Base-by-base conservation (phyloP, 2,113 vertebrate species). In the Phainopepla nitens region DNA sequence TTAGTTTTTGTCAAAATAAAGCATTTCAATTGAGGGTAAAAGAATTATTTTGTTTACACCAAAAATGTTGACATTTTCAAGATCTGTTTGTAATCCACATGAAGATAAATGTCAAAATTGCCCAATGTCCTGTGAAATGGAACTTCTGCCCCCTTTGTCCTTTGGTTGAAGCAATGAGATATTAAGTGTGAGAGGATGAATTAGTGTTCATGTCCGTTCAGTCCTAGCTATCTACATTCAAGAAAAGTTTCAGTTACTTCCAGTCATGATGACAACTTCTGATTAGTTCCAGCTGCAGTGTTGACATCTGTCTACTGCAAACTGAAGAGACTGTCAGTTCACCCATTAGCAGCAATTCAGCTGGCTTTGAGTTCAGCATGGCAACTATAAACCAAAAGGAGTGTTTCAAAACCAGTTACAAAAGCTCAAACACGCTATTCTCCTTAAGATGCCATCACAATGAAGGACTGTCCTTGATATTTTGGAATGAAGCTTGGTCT, bases 281-380 rank as follows among this genome's bases (percentile, higher is more conserved):
- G 87, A 96, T 87, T 78, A 39, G 87, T 72, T 94, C 91, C 94
- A 97, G 93, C 93, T 96, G 95, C 87, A 87, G 73, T 79, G 87
- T 89, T 96, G 95, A 97, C 89, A 94, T 95, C 64, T 92, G 71
- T 90, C 90, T 86, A 10, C 80, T 94, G 77, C 73, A 82, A 49
- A 56, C 44, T 87, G 77, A 89, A 72, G 69, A 82, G 77, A 44
- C n/a, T 58, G 71, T 73, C 83, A 75, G 78, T 91, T 95, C 72
- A 94, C 61, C 65, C 73, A 69, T 94, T 73, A 91, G 36, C 72
- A 94, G 60, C 65, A 89, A 81, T 76, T 91, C 72, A 81, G 45
- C 23, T 84, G 73, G 51, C 60, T 68, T 64, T 89, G 39, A 87
- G 60, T 75, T 92, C 61, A 68, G 41, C 35, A 36, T 60, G 86